These are phyloP conservation scores for Myotis pilosus DNA, from an alignment of 2,797 vertebrate species.

Conservation along the genomic window DNA sequence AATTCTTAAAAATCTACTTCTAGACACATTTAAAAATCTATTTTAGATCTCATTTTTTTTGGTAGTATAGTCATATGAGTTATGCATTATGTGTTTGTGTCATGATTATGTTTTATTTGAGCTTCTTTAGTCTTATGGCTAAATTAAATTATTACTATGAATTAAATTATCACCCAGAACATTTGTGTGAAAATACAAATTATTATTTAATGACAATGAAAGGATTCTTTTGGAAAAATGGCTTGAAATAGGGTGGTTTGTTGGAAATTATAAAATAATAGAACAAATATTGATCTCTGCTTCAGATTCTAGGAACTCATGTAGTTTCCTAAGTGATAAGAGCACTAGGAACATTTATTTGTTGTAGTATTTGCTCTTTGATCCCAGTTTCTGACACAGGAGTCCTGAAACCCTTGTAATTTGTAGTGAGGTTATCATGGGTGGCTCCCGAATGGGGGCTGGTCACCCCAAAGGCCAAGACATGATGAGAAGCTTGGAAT, in stretches of 20 bases:
- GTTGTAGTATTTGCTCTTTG: neutral
- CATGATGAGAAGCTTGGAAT: neutral
- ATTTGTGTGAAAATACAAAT: neutral
- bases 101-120: slow-evolving; percentile 1
- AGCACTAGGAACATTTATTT: neutral
- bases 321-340: neutral
- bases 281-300: neutral
- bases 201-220: neutral
- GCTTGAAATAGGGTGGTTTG: neutral
- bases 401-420: neutral
- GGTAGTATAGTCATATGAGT: neutral
- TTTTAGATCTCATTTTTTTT: neutral
- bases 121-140: neutral
- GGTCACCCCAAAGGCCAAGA: neutral
- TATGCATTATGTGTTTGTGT: neutral
- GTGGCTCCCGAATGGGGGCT: neutral
- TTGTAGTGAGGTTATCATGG: neutral
- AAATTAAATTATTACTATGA: neutral
- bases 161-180: slow-evolving; percentile 25
- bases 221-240: neutral
- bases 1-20: neutral
- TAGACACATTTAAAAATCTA: neutral
- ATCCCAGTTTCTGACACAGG: neutral
- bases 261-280: slow-evolving; percentile 21
- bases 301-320: neutral